Percentiles rank a stretch among this genome's conserved stretches.
phyloP scores from a whole-genome alignment of 2,113 vertebrate genomes.

The Brachionichthys hirsutus region DNA sequence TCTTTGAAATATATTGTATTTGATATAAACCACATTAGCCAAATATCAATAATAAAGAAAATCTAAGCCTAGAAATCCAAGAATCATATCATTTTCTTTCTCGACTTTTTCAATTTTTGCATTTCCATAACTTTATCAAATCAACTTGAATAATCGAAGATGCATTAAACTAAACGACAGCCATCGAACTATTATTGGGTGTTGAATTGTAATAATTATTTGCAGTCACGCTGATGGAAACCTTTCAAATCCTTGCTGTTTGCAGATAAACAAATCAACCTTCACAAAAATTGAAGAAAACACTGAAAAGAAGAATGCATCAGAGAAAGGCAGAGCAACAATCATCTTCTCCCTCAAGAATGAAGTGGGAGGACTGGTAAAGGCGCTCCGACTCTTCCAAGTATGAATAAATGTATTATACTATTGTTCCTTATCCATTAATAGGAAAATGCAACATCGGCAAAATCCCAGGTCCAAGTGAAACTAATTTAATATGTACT shows the following conservation, averaged over 20 bases:
- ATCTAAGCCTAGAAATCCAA: too few species aligned
- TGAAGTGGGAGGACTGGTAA: constrained; percentile 94
- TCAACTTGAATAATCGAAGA: not conserved
- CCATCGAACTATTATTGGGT: not conserved
- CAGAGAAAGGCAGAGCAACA: constrained; percentile 84
- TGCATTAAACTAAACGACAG: not conserved
- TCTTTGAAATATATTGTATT: too few species aligned
- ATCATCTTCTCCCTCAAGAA: constrained; percentile 96
- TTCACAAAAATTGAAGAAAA: constrained; percentile 91
- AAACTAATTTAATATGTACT: too few species aligned
- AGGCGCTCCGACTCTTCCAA: constrained; percentile 95
- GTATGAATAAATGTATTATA: constrained; percentile 60
- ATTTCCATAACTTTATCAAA: too few species aligned
- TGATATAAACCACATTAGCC: too few species aligned
- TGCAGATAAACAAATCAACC: constrained; percentile 83
- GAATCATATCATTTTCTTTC: too few species aligned
- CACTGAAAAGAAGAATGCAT: constrained; percentile 86
- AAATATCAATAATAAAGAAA: too few species aligned
- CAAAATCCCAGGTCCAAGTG: not conserved
- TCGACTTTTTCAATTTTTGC: too few species aligned
- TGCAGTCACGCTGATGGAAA: not conserved
- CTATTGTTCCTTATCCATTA: too few species aligned
- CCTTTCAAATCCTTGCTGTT: constrained; percentile 9
- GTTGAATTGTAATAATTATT: not conserved
- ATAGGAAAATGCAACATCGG: not conserved